A percentile compares a stretch with the other conserved stretches of the same genome.
Conservation (phyloP, 2,888 invertebrate species). For the Punctoribates punctum region DNA sequence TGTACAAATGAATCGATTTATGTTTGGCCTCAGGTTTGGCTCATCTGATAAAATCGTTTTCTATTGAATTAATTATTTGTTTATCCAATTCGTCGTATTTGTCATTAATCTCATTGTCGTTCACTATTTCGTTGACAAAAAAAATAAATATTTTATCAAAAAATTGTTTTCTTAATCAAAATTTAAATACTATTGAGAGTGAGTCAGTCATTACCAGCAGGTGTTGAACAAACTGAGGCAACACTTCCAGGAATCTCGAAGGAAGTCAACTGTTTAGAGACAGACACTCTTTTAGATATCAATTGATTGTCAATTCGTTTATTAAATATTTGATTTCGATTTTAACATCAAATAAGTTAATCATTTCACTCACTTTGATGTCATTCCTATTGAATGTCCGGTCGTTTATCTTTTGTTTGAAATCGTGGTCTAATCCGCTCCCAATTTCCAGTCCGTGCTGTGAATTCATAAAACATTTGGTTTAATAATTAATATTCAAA, state of each 20-base stretch:
- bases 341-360: neutral
- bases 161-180: neutral
- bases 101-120: neutral
- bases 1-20: no score
- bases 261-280: constrained; percentile 2
- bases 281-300: neutral
- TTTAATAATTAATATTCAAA: neutral
- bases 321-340: no score
- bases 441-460: constrained; percentile 22
- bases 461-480: neutral
- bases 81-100: constrained; percentile 34
- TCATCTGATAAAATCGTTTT: constrained; percentile 30
- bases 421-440: neutral
- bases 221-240: neutral
- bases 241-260: constrained; percentile 20
- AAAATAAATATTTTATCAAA: neutral
- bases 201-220: constrained; percentile 12
- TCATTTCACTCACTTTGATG: constrained; percentile 14
- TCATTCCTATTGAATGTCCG: neutral
- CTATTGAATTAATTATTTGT: constrained; percentile 21
- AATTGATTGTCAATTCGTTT: neutral
- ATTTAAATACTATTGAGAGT: neutral
- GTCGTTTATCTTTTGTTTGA: neutral
- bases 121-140: neutral
- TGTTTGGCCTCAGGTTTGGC: no score